These are phyloP conservation scores for Napeogenes inachia DNA, from an alignment of 2,888 invertebrate genomes.

Conservation along the genomic window DNA sequence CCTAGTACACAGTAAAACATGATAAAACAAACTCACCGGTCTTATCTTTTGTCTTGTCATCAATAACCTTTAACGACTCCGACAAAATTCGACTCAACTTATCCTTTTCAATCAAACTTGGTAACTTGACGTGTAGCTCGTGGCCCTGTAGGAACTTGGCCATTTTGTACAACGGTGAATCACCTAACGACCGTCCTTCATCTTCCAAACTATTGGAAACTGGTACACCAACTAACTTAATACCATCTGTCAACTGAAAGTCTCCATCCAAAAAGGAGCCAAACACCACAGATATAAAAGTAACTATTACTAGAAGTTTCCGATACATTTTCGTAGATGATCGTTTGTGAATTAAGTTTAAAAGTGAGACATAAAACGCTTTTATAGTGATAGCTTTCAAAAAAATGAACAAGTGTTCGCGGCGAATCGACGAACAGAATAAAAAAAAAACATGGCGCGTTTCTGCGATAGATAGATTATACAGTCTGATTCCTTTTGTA, in stretches of 20 bases:
- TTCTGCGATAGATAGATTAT: conserved; percentile 37
- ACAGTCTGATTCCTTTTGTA: conserved; percentile 23
- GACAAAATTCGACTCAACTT: conserved; percentile 79
- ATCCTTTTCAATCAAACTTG: conserved; percentile 81
- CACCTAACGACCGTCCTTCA: conserved; percentile 68
- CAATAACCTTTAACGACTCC: conserved; percentile 71
- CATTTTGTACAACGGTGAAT: conserved; percentile 76
- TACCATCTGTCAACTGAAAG: conserved; percentile 79
- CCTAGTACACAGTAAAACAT: too few relatives aligned
- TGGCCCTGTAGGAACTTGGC: conserved; percentile 83
- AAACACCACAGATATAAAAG: conserved; percentile 39
- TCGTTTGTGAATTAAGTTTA: conserved; percentile 61
- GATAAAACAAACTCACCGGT: conserved; percentile 60
- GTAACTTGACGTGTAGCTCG: conserved; percentile 84
- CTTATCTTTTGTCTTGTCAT: conserved; percentile 63
- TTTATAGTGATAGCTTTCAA: conserved; percentile 71
- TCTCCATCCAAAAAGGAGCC: conserved; percentile 66
- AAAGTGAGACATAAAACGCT: conserved; percentile 54
- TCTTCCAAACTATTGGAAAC: conserved; percentile 68
- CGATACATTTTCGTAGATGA: conserved; percentile 61
- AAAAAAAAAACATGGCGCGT: conserved; percentile 36
- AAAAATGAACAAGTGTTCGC: conserved; percentile 66
- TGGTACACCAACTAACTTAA: conserved; percentile 77
- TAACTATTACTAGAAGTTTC: conserved; percentile 38
- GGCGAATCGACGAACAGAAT: conserved; percentile 42